Evolutionary conservation across 2,888 invertebrate species (phyloP).

Genomic region (Campoplex capitator): DNA sequence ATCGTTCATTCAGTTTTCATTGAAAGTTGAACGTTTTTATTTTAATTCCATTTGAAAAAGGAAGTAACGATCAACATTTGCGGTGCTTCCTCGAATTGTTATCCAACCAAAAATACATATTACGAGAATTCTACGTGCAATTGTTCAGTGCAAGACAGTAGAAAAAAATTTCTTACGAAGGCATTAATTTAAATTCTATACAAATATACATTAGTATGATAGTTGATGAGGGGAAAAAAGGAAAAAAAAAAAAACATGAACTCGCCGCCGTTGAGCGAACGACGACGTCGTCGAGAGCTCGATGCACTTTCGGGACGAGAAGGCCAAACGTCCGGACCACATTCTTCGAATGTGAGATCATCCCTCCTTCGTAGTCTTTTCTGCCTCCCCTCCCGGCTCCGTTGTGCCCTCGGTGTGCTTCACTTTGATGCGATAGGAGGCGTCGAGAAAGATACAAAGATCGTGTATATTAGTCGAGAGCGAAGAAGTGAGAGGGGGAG

Average conservation of each 20-base stretch:
- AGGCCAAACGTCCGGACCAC: constrained; percentile 80
- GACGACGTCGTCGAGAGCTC: constrained; percentile 77
- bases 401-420: constrained; percentile 50
- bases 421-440: constrained; percentile 32
- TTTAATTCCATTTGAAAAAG: neutral
- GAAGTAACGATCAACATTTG: neutral
- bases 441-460: constrained; percentile 30
- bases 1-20: too few relatives aligned
- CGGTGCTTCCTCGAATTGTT: neutral
- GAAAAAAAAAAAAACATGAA: constrained; percentile 43
- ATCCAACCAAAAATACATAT: neutral
- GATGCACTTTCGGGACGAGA: constrained; percentile 81
- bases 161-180: constrained; percentile 17
- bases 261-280: constrained; percentile 68
- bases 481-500: constrained; percentile 58
- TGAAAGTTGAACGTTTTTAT: neutral
- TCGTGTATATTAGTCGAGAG: constrained; percentile 45
- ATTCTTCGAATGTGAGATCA: constrained; percentile 83
- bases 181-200: constrained; percentile 41
- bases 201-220: constrained; percentile 17
- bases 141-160: neutral
- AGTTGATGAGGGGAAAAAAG: constrained; percentile 10
- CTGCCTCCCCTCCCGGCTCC: constrained; percentile 46
- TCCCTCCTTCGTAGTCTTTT: constrained; percentile 70
- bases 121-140: neutral